These are phyloP conservation scores for Fragum sueziense DNA, from an alignment of 2,888 invertebrate species.

Conservation along the genomic window DNA sequence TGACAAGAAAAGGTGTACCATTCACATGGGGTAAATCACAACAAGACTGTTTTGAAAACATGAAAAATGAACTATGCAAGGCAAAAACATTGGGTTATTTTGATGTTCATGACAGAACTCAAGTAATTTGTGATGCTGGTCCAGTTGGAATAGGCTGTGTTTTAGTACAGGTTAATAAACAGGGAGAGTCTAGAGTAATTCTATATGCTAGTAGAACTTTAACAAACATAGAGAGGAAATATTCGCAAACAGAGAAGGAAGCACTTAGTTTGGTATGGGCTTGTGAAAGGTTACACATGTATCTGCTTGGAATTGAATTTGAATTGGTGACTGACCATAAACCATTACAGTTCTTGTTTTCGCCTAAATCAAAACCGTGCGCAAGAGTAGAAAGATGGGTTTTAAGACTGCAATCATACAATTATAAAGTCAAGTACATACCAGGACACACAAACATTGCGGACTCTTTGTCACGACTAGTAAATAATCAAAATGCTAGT, in stretches of 20 bases:
- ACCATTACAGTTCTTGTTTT: slow-evolving; percentile 67
- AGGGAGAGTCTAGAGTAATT: slow-evolving; percentile 34
- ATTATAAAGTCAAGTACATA: slow-evolving; percentile 52
- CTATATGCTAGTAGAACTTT: slow-evolving; percentile 56
- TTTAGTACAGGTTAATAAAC: slow-evolving; percentile 12
- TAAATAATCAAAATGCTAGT: not conserved
- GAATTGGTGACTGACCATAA: slow-evolving; percentile 68
- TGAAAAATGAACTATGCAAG: not conserved
- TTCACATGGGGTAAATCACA: slow-evolving; percentile 30
- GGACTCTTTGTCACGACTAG: slow-evolving; percentile 44
- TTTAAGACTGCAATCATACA: slow-evolving; percentile 54
- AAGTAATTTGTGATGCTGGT: slow-evolving; percentile 60
- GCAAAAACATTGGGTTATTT: slow-evolving; percentile 42
- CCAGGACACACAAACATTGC: slow-evolving; percentile 47
- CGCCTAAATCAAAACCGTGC: slow-evolving; percentile 48
- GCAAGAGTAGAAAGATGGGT: slow-evolving; percentile 59
- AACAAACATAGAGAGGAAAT: slow-evolving; percentile 49
- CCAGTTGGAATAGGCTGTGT: slow-evolving; percentile 49
- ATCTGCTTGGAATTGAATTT: slow-evolving; percentile 60
- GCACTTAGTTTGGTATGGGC: slow-evolving; percentile 61
- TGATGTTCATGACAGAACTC: slow-evolving; percentile 43
- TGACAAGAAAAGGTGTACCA: slow-evolving; percentile 28
- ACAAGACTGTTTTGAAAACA: not conserved
- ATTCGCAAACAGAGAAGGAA: slow-evolving; percentile 64
- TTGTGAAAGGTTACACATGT: slow-evolving; percentile 66